Conservation (phyloP, 2,113 vertebrate genomes). For the Acanthochromis polyacanthus region DNA sequence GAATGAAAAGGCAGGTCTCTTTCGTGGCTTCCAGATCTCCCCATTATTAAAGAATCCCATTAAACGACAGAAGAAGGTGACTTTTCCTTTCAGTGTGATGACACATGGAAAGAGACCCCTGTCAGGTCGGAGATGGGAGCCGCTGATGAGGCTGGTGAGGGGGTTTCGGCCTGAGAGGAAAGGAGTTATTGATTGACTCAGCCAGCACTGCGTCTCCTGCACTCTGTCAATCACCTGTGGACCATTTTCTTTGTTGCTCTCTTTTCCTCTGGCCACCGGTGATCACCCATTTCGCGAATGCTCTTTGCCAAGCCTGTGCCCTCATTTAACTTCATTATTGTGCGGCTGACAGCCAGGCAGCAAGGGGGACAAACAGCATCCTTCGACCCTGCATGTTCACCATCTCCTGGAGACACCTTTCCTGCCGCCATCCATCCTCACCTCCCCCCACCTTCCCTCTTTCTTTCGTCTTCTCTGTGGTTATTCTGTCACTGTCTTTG, state of each 20-base stretch:
- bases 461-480: constrained; percentile 44
- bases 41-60: constrained; percentile 82
- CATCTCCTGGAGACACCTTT: constrained; percentile 65
- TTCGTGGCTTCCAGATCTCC: constrained; percentile 73
- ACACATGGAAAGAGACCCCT: constrained; percentile 74
- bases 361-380: constrained; percentile 65
- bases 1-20: constrained; percentile 73
- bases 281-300: constrained; percentile 57
- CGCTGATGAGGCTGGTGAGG: constrained; percentile 54
- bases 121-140: constrained; percentile 71
- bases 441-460: background rate
- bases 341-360: constrained; percentile 71
- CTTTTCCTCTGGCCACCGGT: constrained; percentile 58
- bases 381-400: constrained; percentile 63
- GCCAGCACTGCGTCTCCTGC: constrained; percentile 59
- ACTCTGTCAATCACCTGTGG: constrained; percentile 69
- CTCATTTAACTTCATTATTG: constrained; percentile 85
- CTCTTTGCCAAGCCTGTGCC: constrained; percentile 51
- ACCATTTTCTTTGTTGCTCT: constrained; percentile 60
- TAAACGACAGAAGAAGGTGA: constrained; percentile 81
- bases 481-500: constrained; percentile 68
- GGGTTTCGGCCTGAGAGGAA: constrained; percentile 43
- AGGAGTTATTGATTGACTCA: constrained; percentile 81
- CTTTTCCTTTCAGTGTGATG: constrained; percentile 81
- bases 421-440: constrained; percentile 51